A percentile compares a stretch with the other conserved stretches of the same genome.
Evolutionary conservation across 92 coral and sea anemone species (phyloP).

Genomic region (Epizoanthus illoricatus): DNA sequence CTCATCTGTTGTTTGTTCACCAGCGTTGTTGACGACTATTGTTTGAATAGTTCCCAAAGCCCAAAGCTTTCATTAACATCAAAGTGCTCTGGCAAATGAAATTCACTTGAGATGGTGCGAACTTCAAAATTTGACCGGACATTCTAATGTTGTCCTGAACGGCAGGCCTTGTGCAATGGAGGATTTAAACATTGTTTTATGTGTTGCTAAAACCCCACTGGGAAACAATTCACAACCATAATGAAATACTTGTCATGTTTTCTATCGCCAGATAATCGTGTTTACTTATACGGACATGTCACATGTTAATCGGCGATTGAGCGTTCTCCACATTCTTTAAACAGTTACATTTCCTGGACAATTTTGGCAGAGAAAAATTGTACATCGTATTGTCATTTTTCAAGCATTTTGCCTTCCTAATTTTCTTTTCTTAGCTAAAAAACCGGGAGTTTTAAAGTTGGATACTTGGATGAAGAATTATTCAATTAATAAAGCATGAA

Average conservation of each 20-base stretch:
- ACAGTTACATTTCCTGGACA: constrained; percentile 23
- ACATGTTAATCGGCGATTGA: constrained; percentile 24
- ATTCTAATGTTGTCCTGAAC: not conserved
- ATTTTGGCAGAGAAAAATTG: not conserved
- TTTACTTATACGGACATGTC: constrained; percentile 41
- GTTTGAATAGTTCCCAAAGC: constrained; percentile 26
- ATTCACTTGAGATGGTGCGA: constrained; percentile 2
- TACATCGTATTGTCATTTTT: not conserved
- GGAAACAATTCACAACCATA: constrained; percentile 18
- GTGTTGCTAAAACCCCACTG: constrained; percentile 33
- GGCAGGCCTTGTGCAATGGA: not conserved
- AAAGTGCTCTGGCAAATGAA: constrained; percentile 27
- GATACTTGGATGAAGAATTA: not conserved
- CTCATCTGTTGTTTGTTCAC: constrained; percentile 14
- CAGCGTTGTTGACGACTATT: constrained; percentile 19
- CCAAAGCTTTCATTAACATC: constrained; percentile 14
- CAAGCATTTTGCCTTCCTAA: not conserved
- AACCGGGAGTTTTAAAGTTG: not conserved
- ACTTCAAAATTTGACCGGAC: not conserved
- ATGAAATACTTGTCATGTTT: constrained; percentile 39
- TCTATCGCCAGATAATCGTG: constrained; percentile 39
- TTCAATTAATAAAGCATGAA: not conserved
- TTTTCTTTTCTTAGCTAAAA: not conserved
- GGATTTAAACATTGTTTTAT: not conserved
- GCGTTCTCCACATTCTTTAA: constrained; percentile 23